A percentile compares a stretch with the other conserved stretches of the same genome.
These are phyloP conservation scores for Acipenser transmontanus DNA, from an alignment of 2,797 vertebrate species.

Conservation along the genomic window DNA sequence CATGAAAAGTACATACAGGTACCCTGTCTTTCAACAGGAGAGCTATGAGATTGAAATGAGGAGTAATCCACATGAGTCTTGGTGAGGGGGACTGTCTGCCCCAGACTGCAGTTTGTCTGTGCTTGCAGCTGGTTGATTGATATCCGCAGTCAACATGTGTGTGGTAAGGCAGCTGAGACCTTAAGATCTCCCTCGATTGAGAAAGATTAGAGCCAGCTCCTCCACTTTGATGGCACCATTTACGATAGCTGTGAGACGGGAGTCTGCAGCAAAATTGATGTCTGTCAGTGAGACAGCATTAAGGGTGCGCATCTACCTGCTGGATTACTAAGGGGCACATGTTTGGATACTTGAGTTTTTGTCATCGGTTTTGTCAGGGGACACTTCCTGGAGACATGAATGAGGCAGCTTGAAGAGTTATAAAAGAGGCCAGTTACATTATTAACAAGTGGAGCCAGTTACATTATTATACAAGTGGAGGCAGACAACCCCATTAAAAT, in stretches of 20 bases:
- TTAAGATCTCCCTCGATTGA: constrained; percentile 14
- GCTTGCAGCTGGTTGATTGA: constrained; percentile 13
- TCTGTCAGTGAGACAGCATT: constrained; percentile 22
- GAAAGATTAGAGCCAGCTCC: constrained; percentile 20
- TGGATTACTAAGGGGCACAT: not conserved
- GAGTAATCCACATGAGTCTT: not conserved
- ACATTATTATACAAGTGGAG: too few species aligned
- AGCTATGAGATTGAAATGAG: not conserved
- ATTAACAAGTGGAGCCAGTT: too few species aligned
- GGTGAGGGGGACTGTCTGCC: not conserved
- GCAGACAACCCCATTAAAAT: too few species aligned
- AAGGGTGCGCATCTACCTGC: not conserved
- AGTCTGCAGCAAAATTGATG: constrained; percentile 16
- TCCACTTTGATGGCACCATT: constrained; percentile 20
- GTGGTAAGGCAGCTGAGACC: constrained; percentile 1
- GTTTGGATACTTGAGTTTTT: not conserved
- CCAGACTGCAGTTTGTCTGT: not conserved
- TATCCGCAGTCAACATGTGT: constrained; percentile 17
- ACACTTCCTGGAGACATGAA: too few species aligned
- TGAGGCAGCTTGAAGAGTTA: too few species aligned
- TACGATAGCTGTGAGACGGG: constrained; percentile 16
- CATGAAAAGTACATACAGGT: constrained; percentile 9
- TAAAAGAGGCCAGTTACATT: too few species aligned
- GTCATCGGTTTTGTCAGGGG: too few species aligned
- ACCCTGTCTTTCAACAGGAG: constrained; percentile 1